Evolutionary conservation across 92 coral and sea anemone species (phyloP), one percentile per base, ranked within the genome.

Genomic region (Phenganax marumi): DNA sequence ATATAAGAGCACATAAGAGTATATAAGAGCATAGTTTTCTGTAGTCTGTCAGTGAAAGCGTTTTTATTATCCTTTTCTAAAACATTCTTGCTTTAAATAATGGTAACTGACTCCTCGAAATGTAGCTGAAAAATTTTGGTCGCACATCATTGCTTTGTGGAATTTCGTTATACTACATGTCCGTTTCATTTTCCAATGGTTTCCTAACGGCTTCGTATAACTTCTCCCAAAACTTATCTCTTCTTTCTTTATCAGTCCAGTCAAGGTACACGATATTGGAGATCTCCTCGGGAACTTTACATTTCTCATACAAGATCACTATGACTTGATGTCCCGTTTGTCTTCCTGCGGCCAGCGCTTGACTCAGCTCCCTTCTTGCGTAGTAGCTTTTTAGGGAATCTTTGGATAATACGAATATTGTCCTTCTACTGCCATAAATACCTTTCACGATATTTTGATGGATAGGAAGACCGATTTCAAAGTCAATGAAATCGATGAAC

Each of bases 361-460:
- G 77, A 19, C 77, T 19, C 3, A 72, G 77, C 77, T 72, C 77
- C 3, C 56, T 72, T 19, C 77, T 53, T 6, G 77, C 77, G 47
- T 72, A 72, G 58, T 49, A 72, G 21, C 60, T 72, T 17, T 19
- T 72, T 39, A 72, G 17, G 47, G 77, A 49, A 50, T 72, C 77
- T 48, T 72, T 72, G 4, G 77, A 72, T 48, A 72, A 19, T 8
- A 72, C 77, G 19, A 72, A 72, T 49, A 72, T 52, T 10, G 77
- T 72, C 33, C 50, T 72, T 46, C 77, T 72, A 24, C 77, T 72
- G 58, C 77, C 77, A 12, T 72, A 72, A 43, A 72, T 72, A 10
- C 56, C 77, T 46, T 52, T 49, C 0, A 49, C 60, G 14, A 72
- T 72, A 21, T 72, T 72, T 52, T 72, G 56, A 19, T 72, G 77